Conservation (phyloP, 2,113 vertebrate genomes). For the Mirounga angustirostris region DNA sequence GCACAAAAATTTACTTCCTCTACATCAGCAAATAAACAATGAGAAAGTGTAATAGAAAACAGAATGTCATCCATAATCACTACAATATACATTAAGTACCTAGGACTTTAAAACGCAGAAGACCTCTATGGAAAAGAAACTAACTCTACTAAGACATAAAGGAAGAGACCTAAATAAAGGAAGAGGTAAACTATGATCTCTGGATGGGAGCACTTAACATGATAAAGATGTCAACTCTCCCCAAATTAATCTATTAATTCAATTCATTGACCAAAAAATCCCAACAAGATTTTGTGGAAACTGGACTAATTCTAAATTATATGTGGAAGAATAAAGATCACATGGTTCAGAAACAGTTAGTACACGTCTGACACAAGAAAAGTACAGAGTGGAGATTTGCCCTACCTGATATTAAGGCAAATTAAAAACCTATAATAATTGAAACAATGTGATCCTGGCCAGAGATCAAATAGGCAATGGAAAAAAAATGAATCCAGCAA, state of each 20-base stretch:
- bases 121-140: not conserved
- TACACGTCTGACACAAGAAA: conserved; percentile 45
- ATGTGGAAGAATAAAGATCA: conserved; percentile 21
- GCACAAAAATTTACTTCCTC: conserved; percentile 35
- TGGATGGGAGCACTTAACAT: not conserved
- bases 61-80: not conserved
- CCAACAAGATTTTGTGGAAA: not conserved
- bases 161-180: conserved; percentile 33
- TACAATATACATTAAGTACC: not conserved
- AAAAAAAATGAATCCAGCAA: conserved; percentile 43
- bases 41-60: not conserved
- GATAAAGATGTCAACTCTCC: conserved; percentile 15
- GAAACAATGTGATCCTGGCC: not conserved
- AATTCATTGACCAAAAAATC: not conserved
- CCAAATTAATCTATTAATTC: conserved; percentile 34
- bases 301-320: conserved; percentile 44
- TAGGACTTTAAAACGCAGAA: conserved; percentile 46
- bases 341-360: not conserved
- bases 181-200: conserved; percentile 57
- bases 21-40: conserved; percentile 29
- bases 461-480: conserved; percentile 43
- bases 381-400: conserved; percentile 3
- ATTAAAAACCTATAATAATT: conserved; percentile 22
- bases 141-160: conserved; percentile 38
- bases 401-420: conserved; percentile 47